Evolutionary conservation across 2,113 vertebrate species (phyloP).

Genomic region (Gavia stellata): DNA sequence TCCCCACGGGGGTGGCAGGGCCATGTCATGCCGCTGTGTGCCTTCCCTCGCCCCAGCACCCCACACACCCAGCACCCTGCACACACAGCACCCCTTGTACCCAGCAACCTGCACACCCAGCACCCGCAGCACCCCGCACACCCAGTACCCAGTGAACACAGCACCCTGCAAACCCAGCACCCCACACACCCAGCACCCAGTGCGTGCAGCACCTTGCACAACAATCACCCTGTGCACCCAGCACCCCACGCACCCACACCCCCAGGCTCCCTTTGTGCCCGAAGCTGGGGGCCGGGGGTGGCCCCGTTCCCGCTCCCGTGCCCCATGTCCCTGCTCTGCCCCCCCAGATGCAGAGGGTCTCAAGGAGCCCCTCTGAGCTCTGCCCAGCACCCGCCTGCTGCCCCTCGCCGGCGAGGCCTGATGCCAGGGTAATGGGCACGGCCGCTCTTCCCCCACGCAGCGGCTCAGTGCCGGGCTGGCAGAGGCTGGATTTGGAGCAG

Average conservation of each 20-base stretch:
- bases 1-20: neutral
- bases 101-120: accelerated
- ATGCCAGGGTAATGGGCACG: neutral
- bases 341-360: neutral
- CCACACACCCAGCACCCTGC: accelerated
- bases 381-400: neutral
- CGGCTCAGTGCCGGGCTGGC: neutral
- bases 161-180: neutral
- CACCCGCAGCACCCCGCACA: no score
- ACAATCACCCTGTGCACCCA: neutral
- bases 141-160: no score
- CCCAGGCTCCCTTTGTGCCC: neutral
- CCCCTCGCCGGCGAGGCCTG: neutral
- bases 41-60: neutral
- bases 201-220: neutral
- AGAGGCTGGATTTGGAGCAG: accelerated
- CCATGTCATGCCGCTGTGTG: neutral
- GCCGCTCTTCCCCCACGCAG: accelerated
- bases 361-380: neutral
- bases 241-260: no score
- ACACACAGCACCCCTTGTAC: neutral
- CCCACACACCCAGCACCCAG: neutral
- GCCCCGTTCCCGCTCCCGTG: accelerated
- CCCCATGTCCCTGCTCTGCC: accelerated
- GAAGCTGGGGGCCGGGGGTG: accelerated